Percentiles rank a stretch among this genome's conserved stretches.
Conservation (phyloP, 1,140 invertebrate genomes). For the Acromyrmex heyeri region DNA sequence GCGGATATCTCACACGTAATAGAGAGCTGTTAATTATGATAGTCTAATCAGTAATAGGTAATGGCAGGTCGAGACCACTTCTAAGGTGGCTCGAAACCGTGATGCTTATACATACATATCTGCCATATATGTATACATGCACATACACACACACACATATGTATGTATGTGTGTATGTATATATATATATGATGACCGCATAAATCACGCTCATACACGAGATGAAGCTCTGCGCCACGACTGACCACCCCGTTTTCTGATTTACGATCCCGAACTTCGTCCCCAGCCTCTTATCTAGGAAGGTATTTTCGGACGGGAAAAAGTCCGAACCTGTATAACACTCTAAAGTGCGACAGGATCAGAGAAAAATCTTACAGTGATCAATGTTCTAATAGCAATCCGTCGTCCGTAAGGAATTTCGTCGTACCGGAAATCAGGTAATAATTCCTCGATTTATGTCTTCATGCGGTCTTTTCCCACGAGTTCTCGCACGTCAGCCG, state of each 20-base stretch:
- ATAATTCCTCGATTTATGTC: conserved; percentile 57
- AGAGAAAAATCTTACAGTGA: conserved; percentile 66
- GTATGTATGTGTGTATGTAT: too few species aligned
- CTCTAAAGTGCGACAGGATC: conserved; percentile 65
- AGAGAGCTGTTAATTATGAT: conserved; percentile 11
- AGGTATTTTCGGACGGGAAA: conserved; percentile 72
- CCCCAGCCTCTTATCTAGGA: conserved; percentile 69
- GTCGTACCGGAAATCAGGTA: conserved; percentile 45
- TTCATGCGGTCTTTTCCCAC: conserved; percentile 21
- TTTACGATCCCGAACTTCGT: conserved; percentile 74
- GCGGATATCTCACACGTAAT: background rate
- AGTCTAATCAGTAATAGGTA: conserved; percentile 1
- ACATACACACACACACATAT: background rate
- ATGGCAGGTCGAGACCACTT: conserved; percentile 7
- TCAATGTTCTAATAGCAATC: conserved; percentile 71
- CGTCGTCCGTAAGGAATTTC: conserved; percentile 50
- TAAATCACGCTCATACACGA: conserved; percentile 72
- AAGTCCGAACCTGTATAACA: conserved; percentile 64
- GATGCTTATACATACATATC: conserved; percentile 1
- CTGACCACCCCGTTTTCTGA: conserved; percentile 77
- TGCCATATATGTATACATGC: background rate
- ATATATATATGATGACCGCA: conserved; percentile 57
- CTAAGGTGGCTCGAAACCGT: conserved; percentile 49
- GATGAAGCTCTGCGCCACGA: conserved; percentile 71
- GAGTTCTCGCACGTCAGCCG: conserved; percentile 30